Percentiles rank a stretch among this genome's conserved stretches.
Evolutionary conservation across 2,113 vertebrate genomes (phyloP).

Genomic region (Nipponia nippon): DNA sequence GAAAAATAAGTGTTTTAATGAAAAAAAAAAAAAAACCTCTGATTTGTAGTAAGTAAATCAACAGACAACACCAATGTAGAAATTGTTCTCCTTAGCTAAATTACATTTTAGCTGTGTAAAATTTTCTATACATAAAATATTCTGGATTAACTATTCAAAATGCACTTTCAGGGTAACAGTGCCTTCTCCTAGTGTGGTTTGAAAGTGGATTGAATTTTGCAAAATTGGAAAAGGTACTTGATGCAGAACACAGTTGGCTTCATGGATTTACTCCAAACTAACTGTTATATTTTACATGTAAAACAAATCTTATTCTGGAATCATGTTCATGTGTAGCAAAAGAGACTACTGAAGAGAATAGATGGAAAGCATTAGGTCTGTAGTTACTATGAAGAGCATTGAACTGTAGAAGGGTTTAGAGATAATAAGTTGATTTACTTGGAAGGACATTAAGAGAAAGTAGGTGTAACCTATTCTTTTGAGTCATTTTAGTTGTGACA

Average conservation of each 20-base stretch:
- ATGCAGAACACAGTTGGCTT: background rate
- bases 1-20: background rate
- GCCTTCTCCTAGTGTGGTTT: background rate
- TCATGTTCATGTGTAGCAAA: background rate
- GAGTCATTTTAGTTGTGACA: background rate
- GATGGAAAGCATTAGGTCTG: background rate
- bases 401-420: background rate
- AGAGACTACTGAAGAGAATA: background rate
- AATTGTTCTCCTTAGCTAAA: background rate
- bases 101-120: background rate
- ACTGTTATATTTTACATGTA: background rate
- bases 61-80: background rate
- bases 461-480: background rate
- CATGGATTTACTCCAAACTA: background rate
- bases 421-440: background rate
- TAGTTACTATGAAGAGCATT: background rate
- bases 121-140: background rate
- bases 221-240: background rate
- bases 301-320: background rate
- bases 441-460: background rate
- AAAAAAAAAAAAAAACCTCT: background rate
- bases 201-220: background rate
- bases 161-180: background rate
- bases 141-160: background rate
- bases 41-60: background rate